Evolutionary conservation across 2,888 invertebrate genomes (phyloP).

Genomic region (Ecdyonurus torrentis): DNA sequence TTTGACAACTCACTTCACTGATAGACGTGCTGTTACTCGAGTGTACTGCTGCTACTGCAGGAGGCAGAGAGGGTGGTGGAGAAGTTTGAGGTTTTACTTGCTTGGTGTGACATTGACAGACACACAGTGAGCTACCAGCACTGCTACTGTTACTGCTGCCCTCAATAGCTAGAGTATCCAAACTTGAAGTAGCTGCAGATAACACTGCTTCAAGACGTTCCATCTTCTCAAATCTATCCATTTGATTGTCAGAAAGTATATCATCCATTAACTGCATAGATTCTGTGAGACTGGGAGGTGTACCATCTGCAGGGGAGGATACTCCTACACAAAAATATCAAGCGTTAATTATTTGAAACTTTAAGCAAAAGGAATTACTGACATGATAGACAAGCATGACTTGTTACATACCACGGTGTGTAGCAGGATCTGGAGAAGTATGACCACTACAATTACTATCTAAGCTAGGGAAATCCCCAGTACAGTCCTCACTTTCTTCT

Average conservation of each 20-base stretch:
- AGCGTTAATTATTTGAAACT: too few species aligned
- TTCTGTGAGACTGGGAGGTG: conserved; percentile 68
- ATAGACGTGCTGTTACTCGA: conserved; percentile 28
- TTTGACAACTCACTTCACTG: conserved; percentile 55
- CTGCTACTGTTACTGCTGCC: conserved; percentile 8
- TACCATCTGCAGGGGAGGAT: conserved; percentile 30
- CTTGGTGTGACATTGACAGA: conserved; percentile 11
- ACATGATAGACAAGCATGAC: too few species aligned
- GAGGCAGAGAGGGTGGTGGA: conserved; percentile 17
- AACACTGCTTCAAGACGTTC: conserved; percentile 74
- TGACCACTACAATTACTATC: conserved; percentile 19
- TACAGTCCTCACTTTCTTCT: conserved; percentile 29
- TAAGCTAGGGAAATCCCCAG: conserved; percentile 17
- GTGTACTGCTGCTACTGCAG: conserved; percentile 9
- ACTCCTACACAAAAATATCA: too few species aligned
- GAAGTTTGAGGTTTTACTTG: neutral
- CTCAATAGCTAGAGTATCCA: conserved; percentile 4
- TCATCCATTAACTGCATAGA: conserved; percentile 82
- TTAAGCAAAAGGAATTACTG: too few species aligned
- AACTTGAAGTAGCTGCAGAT: conserved; percentile 46
- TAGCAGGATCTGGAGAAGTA: neutral
- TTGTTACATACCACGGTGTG: neutral
- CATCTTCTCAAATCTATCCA: conserved; percentile 72
- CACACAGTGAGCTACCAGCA: conserved; percentile 8
- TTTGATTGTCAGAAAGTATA: conserved; percentile 60